Evolutionary conservation across 2,888 invertebrate species (phyloP), one percentile per base, ranked within the genome.

Genomic region (Drepana falcataria): DNA sequence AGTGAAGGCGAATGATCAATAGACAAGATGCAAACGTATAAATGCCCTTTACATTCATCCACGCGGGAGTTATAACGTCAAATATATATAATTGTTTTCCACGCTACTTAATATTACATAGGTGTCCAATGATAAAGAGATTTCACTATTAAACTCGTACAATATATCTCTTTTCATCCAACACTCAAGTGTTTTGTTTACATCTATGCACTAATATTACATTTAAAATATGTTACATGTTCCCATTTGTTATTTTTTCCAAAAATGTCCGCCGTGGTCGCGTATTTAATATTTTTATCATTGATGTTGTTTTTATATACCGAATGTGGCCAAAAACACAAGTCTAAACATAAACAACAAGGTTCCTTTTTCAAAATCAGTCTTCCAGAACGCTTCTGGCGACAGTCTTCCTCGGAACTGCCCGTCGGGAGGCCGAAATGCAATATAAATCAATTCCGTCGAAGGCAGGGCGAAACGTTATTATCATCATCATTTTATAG

Each of bases 181-280:
- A 82, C 81, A 82, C 80, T 73, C 71, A 70, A 59, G 73, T 77
- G 76, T 77, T 81, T 79, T 79, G 66, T 66, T 83, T 84, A 84
- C 73, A 82, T 83, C 89, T 91, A 91, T 85, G 83, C 81, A 73
- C 87, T 91, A 91, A 87, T 76, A 82, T 90, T 87, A 88, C 75
- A 78, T 84, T 87, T 86, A 85, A 86, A 87, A 91, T 91, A 91
- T 91, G 91, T 91, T 89, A 90, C 85, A 91, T 91, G 91, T 80
- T 91, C 91, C 91, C 91, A 86, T 78, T 91, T 92, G 85, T 92
- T 92, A 83, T 81, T 90, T 79, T 69, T 78, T 79, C 21, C 78
- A 71, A 71, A 68, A 59, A 59, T 54, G 59, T 51, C 51, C 21
- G 51, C 6, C 51, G 40, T 51, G 51, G 40, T 51, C 6, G 33